A percentile compares a stretch with the other conserved stretches of the same genome.
phyloP scores from a whole-genome alignment of 2,113 vertebrate genomes.

The Semnornis frantzii region DNA sequence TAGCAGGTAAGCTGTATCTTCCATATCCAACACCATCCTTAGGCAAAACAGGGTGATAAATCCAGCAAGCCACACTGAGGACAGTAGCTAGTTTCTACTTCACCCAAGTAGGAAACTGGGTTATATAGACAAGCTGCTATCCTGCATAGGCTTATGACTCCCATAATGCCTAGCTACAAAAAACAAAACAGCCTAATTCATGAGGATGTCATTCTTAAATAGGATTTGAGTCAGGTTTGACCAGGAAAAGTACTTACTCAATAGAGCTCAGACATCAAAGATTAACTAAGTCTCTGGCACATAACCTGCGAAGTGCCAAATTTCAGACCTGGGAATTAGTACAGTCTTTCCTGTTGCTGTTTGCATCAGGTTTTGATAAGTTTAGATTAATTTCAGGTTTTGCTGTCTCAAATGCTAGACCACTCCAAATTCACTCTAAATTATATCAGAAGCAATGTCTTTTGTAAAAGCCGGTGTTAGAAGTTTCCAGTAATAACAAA shows the following conservation, averaged over 20 bases:
- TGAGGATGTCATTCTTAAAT: slow-evolving; percentile 84
- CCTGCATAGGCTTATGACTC: slow-evolving; percentile 77
- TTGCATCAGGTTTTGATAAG: not conserved
- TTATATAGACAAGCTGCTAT: slow-evolving; percentile 82
- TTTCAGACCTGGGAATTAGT: not conserved
- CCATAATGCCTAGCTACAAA: slow-evolving; percentile 75
- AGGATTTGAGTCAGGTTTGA: slow-evolving; percentile 84
- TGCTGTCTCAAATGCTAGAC: not conserved
- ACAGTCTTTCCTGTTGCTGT: not conserved
- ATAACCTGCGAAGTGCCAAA: not conserved
- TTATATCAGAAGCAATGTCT: not conserved
- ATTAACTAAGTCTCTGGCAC: not conserved
- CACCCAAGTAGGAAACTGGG: slow-evolving; percentile 4
- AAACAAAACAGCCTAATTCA: slow-evolving; percentile 85
- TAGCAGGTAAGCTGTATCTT: slow-evolving; percentile 82
- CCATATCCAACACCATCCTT: slow-evolving; percentile 87
- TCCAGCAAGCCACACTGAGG: slow-evolving; percentile 46
- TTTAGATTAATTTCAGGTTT: not conserved
- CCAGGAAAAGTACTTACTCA: slow-evolving; percentile 8
- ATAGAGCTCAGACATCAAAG: slow-evolving; percentile 52
- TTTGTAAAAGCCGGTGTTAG: not conserved
- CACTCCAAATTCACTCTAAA: not conserved
- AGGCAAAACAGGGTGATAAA: slow-evolving; percentile 62
- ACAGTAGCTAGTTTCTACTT: not conserved
- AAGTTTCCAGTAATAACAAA: not conserved